Base-by-base conservation (phyloP, 2,888 invertebrate genomes). In the Apotomis capreana region DNA sequence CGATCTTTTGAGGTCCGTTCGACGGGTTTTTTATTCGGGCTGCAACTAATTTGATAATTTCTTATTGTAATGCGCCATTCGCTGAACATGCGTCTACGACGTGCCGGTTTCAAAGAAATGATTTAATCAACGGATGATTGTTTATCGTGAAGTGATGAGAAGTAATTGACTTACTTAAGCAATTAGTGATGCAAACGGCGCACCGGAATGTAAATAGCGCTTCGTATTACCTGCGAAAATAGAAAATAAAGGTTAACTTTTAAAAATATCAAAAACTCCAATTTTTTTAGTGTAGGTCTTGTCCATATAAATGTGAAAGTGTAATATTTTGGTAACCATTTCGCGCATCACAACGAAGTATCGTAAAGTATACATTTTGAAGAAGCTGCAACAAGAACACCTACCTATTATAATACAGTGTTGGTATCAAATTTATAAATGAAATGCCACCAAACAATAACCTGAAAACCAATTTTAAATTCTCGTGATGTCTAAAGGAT, bases 11-110 rank as follows among this genome's bases (percentile, higher is more conserved):
- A 85, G 84, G 81, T 81, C 62, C 79, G 82, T 77, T 78, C 81
- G 83, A 79, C 57, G 78, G 76, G 73, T 81, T 89, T 91, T 91
- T 91, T 88, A 80, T 80, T 80, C 80, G 80, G 79, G 85, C 87
- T 87, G 84, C 84, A 87, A 84, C 87, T 92, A 92, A 92, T 92
- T 92, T 91, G 88, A 92, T 92, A 92, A 92, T 90, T 91, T 89
- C 89, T 87, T 89, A 89, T 89, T 87, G 87, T 84, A 85, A 88
- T 86, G 81, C 52, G 65, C 46, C 58, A 70, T 79, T 80, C 80
- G 80, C 78, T 82, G 83, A 80, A 83, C 77, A 76, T 15, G 55
- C 37, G 36, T 13, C 40, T 64, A 51, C 68, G 49, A 40, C 26
- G 60, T 57, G 67, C 55, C 73, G 58, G 75, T 78, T 80, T 79